Evolutionary conservation across 2,888 invertebrate genomes (phyloP).

Genomic region (Acanthosepion lycidas): DNA sequence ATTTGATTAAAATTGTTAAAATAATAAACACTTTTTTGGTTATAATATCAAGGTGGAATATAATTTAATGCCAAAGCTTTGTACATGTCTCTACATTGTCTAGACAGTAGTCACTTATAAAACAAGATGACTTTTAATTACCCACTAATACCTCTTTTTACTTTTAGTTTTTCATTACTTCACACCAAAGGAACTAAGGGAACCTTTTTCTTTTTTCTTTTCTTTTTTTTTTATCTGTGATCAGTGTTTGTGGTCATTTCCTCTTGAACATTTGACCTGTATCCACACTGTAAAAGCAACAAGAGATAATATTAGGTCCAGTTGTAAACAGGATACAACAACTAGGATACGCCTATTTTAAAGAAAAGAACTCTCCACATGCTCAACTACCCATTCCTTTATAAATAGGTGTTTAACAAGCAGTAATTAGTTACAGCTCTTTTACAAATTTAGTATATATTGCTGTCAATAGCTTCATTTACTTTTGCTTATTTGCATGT

Average conservation of each 20-base stretch:
- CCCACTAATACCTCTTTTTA: background rate
- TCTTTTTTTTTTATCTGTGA: background rate
- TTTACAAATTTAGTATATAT: background rate
- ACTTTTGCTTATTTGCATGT: background rate
- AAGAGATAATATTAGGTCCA: conserved; percentile 8
- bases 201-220: background rate
- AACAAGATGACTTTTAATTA: background rate
- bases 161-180: background rate
- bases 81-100: background rate
- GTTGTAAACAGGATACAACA: conserved; percentile 14
- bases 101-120: background rate
- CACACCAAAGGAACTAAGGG: background rate
- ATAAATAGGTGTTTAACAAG: background rate
- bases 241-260: background rate
- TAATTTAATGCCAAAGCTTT: no score
- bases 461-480: background rate
- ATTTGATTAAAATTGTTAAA: no score
- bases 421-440: background rate
- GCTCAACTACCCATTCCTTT: background rate
- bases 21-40: no score
- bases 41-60: no score
- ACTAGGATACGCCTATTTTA: conserved; percentile 10
- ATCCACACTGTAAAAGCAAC: background rate
- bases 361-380: background rate
- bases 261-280: background rate